Evolutionary conservation across 1,140 invertebrate species (phyloP), one percentile per base, ranked within the genome.

Genomic region (Bombus difficillimus): DNA sequence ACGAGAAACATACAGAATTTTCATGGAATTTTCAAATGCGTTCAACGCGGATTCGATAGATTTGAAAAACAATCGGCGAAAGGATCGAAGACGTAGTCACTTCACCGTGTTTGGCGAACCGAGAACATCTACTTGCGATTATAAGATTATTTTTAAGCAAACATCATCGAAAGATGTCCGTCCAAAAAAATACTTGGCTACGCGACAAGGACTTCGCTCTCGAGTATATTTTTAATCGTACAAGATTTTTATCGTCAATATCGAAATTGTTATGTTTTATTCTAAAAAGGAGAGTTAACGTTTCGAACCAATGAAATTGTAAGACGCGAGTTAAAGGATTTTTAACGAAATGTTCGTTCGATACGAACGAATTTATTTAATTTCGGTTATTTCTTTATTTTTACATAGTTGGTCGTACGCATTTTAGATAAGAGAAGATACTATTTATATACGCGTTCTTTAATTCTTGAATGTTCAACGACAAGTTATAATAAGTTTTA

Each of bases 361-460:
- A 80, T 83, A 83, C 75, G 79, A 71, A 34, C 64, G 41, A 74
- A 69, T 75, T 78, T 32, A 37, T 37, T 64, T 62, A 18, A 64
- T 87, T 5, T 47, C 13, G 15, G 15, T 79, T 79, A 81, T 87
- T 83, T 85, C 75, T 85, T 85, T 89, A 39, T 82, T 77, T 87
- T 89, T 81, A 87, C 84, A 88, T 37, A 22, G 37, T 8, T 28
- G 75, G 53, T 88, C 86, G 79, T 74, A 84, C 62, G 75, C 25
- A 47, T 81, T 80, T 89, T 89, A 85, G 71, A 76, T 75, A 89
- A 89, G 62, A 22, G 66, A 66, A 87, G 41, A 43, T 88, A 82
- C 73, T 90, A 90, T 90, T 88, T 90, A 90, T 90, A 90, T 81
- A 85, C 86, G 86, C 81, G 88, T 85, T 89, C 73, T 79, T 74